A percentile compares a stretch with the other conserved stretches of the same genome.
Conservation (phyloP, 2,797 vertebrate genomes). For the Nasua narica region DNA sequence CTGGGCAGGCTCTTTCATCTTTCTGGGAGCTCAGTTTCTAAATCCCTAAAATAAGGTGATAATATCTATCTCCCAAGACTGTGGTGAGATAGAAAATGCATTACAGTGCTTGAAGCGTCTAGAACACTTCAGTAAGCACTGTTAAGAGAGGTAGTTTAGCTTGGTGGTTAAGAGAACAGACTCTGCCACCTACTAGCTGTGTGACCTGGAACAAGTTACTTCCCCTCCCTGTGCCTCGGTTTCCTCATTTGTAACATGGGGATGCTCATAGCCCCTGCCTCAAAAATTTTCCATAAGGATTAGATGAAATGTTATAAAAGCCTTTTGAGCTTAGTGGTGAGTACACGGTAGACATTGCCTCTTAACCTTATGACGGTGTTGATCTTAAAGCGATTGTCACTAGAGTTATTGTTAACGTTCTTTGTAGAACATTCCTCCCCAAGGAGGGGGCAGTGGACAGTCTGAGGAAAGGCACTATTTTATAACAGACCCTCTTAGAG, state of each 20-base stretch:
- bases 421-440: background rate
- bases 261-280: background rate
- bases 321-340: background rate
- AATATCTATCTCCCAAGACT: background rate
- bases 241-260: background rate
- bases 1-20: background rate
- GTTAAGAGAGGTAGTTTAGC: background rate
- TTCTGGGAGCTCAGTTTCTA: background rate
- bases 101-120: fast-evolving
- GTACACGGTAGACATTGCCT: background rate
- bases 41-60: background rate
- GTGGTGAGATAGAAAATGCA: background rate
- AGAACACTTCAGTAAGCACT: background rate
- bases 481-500: background rate
- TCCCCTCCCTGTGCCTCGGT: background rate
- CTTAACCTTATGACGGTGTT: background rate
- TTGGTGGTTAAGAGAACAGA: background rate
- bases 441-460: too few species aligned
- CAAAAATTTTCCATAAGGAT: background rate
- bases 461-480: background rate
- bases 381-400: background rate
- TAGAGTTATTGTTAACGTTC: background rate
- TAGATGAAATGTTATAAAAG: background rate
- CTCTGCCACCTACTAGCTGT: background rate
- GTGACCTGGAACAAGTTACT: background rate